Evolutionary conservation across 2,113 vertebrate species (phyloP).

Genomic region (Triplophysa dalaica): DNA sequence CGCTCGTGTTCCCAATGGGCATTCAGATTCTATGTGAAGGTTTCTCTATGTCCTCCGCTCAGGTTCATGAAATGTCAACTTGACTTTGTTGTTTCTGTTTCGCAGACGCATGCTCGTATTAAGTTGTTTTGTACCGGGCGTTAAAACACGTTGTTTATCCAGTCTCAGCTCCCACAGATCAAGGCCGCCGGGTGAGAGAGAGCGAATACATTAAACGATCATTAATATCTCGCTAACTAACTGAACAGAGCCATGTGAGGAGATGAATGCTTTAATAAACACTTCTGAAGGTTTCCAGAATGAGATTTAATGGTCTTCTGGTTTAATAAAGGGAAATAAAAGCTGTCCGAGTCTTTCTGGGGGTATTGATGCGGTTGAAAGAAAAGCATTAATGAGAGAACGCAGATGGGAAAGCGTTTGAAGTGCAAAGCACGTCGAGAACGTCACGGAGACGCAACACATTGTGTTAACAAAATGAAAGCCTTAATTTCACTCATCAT

Average conservation of each 20-base stretch:
- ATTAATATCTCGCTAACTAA: constrained; percentile 33
- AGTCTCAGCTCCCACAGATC: constrained; percentile 6
- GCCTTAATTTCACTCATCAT: constrained; percentile 3
- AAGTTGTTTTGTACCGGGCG: neutral
- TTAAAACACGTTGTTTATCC: constrained; percentile 24
- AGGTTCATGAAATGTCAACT: neutral
- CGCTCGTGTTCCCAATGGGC: no score
- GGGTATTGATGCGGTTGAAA: constrained; percentile 10
- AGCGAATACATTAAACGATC: constrained; percentile 25
- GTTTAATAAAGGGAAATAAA: constrained; percentile 33
- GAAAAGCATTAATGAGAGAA: constrained; percentile 16
- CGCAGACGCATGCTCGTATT: neutral
- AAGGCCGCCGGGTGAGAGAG: constrained; percentile 8
- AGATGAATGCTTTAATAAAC: constrained; percentile 38
- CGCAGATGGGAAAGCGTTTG: constrained; percentile 25
- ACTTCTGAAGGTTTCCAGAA: constrained; percentile 26
- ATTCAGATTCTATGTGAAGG: neutral
- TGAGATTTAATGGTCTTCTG: constrained; percentile 1
- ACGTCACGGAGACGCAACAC: neutral
- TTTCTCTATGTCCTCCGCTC: neutral
- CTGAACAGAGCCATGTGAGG: constrained; percentile 3
- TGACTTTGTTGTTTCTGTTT: constrained; percentile 3
- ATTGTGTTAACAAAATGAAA: neutral
- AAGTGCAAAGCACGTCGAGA: constrained; percentile 18
- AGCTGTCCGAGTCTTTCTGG: neutral